A percentile compares a stretch with the other conserved stretches of the same genome.
phyloP scores from a whole-genome alignment of 2,113 vertebrate genomes.

The Nannobrachium achirus region DNA sequence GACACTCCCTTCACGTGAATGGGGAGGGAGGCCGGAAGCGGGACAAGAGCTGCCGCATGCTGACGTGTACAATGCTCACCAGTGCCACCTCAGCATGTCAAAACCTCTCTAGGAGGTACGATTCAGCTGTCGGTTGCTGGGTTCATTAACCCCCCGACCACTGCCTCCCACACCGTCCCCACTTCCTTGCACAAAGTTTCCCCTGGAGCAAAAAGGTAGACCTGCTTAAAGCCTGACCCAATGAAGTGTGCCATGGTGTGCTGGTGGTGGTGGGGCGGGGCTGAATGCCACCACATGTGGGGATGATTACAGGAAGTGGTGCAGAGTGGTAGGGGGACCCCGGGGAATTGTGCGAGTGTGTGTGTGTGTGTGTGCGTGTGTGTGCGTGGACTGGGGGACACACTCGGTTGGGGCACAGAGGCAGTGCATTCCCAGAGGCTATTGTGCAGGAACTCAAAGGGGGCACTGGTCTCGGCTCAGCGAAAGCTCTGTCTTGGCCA shows the following conservation, averaged over 20 bases:
- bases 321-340: conserved; percentile 69
- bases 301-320: conserved; percentile 81
- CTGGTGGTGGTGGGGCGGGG: conserved; percentile 32
- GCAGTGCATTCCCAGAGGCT: conserved; percentile 71
- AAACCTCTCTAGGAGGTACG: conserved; percentile 76
- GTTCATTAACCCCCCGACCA: conserved; percentile 65
- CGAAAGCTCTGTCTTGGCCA: conserved; percentile 68
- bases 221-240: conserved; percentile 74
- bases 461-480: conserved; percentile 52
- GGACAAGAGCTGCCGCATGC: conserved; percentile 46
- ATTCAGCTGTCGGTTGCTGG: conserved; percentile 66
- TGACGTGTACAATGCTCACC: conserved; percentile 37
- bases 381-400: not conserved
- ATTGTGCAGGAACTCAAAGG: conserved; percentile 59
- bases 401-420: conserved; percentile 59
- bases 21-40: conserved; percentile 27
- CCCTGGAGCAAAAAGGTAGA: conserved; percentile 68
- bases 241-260: conserved; percentile 77
- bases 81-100: conserved; percentile 69
- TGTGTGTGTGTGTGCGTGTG: conserved; percentile 13
- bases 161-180: conserved; percentile 51
- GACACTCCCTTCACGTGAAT: conserved; percentile 69
- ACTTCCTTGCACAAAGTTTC: conserved; percentile 63
- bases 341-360: conserved; percentile 41
- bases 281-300: conserved; percentile 78